These are phyloP conservation scores for Limnephilus auricula DNA, from an alignment of 2,888 invertebrate species.

Conservation along the genomic window DNA sequence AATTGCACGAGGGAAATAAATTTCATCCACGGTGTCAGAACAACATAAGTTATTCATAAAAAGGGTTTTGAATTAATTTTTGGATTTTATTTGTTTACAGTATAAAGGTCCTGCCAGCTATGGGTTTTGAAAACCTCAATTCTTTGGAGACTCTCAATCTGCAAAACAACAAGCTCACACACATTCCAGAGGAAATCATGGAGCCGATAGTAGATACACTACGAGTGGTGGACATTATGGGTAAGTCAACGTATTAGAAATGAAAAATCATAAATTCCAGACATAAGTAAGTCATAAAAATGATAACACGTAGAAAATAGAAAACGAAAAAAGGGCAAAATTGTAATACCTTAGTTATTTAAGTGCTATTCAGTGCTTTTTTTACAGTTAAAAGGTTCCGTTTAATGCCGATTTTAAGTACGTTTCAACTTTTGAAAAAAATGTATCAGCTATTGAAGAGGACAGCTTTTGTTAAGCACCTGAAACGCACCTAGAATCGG, in stretches of 20 bases:
- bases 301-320: too few species aligned
- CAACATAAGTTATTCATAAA: background rate
- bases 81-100: constrained; percentile 76
- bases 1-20: background rate
- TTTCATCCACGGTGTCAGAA: background rate
- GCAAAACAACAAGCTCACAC: constrained; percentile 91
- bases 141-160: constrained; percentile 92
- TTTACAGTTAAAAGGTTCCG: too few species aligned
- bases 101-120: constrained; percentile 88
- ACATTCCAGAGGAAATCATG: constrained; percentile 92
- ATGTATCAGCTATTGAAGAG: too few species aligned
- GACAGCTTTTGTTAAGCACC: too few species aligned
- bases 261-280: too few species aligned
- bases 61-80: background rate
- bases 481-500: too few species aligned
- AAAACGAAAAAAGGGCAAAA: too few species aligned
- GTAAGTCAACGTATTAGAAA: constrained; percentile 76
- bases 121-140: constrained; percentile 92
- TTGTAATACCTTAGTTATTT: too few species aligned
- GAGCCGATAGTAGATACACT: constrained; percentile 92
- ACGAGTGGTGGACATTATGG: constrained; percentile 92
- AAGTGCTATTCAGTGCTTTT: too few species aligned
- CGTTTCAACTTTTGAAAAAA: too few species aligned
- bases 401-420: too few species aligned
- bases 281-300: too few species aligned